phyloP scores from a whole-genome alignment of 64 coral and sea anemone species.

The Platygyra sinensis region DNA sequence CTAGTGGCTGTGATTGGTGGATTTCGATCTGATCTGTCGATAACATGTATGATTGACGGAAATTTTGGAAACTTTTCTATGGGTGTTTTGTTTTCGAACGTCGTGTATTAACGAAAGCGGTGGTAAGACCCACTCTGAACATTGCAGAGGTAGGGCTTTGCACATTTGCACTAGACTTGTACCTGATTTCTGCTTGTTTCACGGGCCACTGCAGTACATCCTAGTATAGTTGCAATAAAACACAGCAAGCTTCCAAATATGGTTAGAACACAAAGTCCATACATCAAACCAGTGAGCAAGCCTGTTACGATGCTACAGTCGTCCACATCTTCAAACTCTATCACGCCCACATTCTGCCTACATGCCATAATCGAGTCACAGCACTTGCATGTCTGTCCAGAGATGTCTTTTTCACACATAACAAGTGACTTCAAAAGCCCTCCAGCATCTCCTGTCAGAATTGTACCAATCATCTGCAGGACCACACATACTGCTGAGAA shows the following conservation, averaged over 20 bases:
- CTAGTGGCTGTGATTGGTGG: too few relatives aligned
- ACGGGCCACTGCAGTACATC: constrained; percentile 86
- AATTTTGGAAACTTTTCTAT: too few relatives aligned
- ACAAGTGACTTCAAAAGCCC: constrained; percentile 78
- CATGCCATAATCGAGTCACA: constrained; percentile 69
- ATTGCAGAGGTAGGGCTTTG: not conserved
- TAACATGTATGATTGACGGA: too few relatives aligned
- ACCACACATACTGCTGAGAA: constrained; percentile 93
- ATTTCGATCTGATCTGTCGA: too few relatives aligned
- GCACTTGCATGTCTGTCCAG: constrained; percentile 48
- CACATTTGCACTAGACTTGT: not conserved
- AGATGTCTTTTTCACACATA: constrained; percentile 31
- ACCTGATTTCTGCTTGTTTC: constrained; percentile 85
- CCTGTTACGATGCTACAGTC: constrained; percentile 77
- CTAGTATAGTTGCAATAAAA: constrained; percentile 87
- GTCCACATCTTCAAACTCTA: constrained; percentile 66
- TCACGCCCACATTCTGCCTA: constrained; percentile 18
- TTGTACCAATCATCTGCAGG: constrained; percentile 88
- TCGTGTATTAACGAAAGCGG: too few relatives aligned
- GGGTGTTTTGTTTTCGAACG: too few relatives aligned
- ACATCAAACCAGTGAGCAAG: constrained; percentile 78
- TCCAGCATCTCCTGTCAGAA: constrained; percentile 84
- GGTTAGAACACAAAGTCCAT: constrained; percentile 80
- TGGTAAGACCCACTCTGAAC: too few relatives aligned
- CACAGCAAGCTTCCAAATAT: constrained; percentile 88